Base-by-base conservation (phyloP, 2,888 invertebrate genomes). In the Galeopsomyia nigrocyanea region DNA sequence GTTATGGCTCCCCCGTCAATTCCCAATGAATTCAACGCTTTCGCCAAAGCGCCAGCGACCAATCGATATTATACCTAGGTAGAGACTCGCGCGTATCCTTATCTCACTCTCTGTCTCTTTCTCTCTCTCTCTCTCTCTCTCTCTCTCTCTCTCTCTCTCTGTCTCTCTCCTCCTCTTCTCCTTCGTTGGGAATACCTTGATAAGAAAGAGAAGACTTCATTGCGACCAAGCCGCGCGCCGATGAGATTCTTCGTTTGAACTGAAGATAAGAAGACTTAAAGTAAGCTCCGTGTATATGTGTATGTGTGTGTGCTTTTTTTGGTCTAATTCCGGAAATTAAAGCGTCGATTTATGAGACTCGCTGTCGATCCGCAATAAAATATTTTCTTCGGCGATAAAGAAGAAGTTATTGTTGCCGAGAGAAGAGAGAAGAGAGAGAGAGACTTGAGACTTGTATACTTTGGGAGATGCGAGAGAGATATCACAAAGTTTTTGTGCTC, bases 1-100 rank as follows among this genome's bases (percentile, higher is more conserved):
- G 84, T 86, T 86, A 86, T 86, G 84, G 86, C 84, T 86, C 86
- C 86, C 86, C 84, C 86, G 86, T 86, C 86, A 86, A 85, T 86
- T 86, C 83, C 83, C 84, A 85, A 86, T 83, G 86, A 86, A 85
- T 86, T 86, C 86, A 85, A 82, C 86, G 82, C 85, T 86, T 86
- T 86, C 84, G 82, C 82, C 81, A 79, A 26, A 81, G 75, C 62
- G 13, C 17, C 73, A 50, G 72, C 74, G 81, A 39, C 39, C 39
- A 86, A 86, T 86, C 85, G 84, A 85, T 83, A 84, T 74, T 69
- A 68, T 74, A 72, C 67, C 39, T 39, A 39, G 39, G 39, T 39
- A 39, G 39, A 39, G 39, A 10, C 3, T 26, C 2, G 26, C 39
- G 39, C 39, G 39, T 57, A 16, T 49, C 21, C 16, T 21, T 57